Percentiles rank a stretch among this genome's conserved stretches.
phyloP scores from a whole-genome alignment of 35 echinoderm and acorn worm genomes.

The Antedon bifida region DNA sequence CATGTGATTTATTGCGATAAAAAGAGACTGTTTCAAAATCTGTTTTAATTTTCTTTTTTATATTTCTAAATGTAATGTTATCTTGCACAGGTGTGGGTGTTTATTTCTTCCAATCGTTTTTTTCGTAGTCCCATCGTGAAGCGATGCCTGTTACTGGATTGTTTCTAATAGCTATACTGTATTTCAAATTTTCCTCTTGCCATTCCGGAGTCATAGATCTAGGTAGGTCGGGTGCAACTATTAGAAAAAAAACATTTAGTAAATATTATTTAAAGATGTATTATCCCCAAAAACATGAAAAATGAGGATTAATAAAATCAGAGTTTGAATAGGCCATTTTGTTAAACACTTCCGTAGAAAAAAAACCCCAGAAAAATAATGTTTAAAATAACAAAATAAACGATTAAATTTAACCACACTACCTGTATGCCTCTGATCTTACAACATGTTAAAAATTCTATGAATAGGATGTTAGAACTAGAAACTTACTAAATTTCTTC shows the following conservation, averaged over 20 bases:
- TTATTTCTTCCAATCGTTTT: constrained; percentile 94
- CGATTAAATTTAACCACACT: no score
- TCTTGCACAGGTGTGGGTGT: no score
- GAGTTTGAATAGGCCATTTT: no score
- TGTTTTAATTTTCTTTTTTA: not conserved
- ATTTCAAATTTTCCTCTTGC: constrained; percentile 70
- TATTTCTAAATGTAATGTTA: not conserved
- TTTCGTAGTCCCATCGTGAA: constrained; percentile 93
- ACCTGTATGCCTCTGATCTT: no score
- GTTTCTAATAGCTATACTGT: constrained; percentile 81
- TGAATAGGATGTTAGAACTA: no score
- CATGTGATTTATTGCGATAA: not conserved
- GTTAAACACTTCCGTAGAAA: no score
- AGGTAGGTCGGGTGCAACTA: constrained; percentile 68
- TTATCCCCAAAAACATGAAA: no score
- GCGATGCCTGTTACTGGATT: constrained; percentile 57
- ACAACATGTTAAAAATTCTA: no score
- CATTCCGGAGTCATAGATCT: constrained; percentile 47
- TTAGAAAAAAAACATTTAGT: not conserved
- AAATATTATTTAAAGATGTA: not conserved
- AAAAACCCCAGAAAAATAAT: no score
- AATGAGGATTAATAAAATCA: no score
- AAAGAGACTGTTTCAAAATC: not conserved
- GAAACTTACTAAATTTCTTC: constrained; percentile 67
- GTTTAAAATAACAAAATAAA: no score